Base-by-base conservation (phyloP, 2,113 vertebrate species). In the Hoplias malabaricus region DNA sequence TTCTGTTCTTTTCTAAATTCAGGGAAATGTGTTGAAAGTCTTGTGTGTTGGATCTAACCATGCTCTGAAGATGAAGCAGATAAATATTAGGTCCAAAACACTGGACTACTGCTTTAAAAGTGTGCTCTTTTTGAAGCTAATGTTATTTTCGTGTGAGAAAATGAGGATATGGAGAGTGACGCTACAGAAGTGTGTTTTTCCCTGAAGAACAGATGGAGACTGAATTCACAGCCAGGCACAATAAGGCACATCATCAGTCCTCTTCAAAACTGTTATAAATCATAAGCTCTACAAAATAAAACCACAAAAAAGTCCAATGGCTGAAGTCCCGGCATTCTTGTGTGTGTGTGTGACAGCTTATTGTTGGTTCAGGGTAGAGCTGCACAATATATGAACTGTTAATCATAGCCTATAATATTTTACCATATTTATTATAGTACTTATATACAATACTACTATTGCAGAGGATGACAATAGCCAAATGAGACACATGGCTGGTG, bases 191-290 rank as follows among this genome's bases (percentile, higher is more conserved):
- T 9, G 16, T 63, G 31, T 10, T 19, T 46, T 40, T 63, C 61
- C 61, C 77, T 79, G 72, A 69, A 73, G 71, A 70, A 46, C 62
- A 80, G 73, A 79, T 61, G 77, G 73, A 80, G 57, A 73, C 25
- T 21, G 69, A 57, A 50, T 59, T 78, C 67, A 73, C 54, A 72
- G 69, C 14, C 75, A 6, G 56, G n/a, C 53, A 33, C 57, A 48
- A 65, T 83, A 84, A 84, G 82, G 82, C 82, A 83, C 82, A 13
- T 48, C 36, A 40, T 59, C 54, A 69, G 31, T 75, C 50, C 62
- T 68, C 50, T 46, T 19, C 38, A 29, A 27, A 16, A 36, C 29
- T 19, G 25, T 25, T 16, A 43, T 54, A 14, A 67, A 48, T 48
- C 33, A 46, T 77, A 46, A 80, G 83, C 69, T 6, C 76, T 69